A percentile compares a stretch with the other conserved stretches of the same genome.
These are phyloP conservation scores for Hyles lineata DNA, from an alignment of 2,888 invertebrate species.

Conservation along the genomic window DNA sequence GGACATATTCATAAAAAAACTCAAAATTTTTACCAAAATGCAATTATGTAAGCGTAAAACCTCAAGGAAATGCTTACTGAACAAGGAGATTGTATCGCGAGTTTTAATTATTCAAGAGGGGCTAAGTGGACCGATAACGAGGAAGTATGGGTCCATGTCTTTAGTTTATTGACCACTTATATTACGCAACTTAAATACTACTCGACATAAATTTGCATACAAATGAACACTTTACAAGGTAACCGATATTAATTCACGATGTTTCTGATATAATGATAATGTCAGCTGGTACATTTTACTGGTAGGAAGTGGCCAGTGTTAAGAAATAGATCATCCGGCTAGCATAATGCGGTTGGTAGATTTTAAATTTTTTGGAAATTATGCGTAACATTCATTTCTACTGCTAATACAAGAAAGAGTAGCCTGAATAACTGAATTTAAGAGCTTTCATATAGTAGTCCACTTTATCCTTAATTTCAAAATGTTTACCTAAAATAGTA, in stretches of 20 bases:
- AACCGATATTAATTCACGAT: neutral
- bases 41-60: slow-evolving; percentile 8
- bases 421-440: too few species aligned
- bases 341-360: too few species aligned
- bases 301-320: too few species aligned
- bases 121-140: slow-evolving; percentile 2
- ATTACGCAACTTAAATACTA: neutral
- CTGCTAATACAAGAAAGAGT: too few species aligned
- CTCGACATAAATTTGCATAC: neutral
- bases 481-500: too few species aligned
- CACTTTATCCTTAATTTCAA: too few species aligned
- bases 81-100: slow-evolving; percentile 7
- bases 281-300: too few species aligned
- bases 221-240: slow-evolving; percentile 2
- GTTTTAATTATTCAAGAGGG: slow-evolving; percentile 36
- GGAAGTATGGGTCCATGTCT: neutral
- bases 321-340: too few species aligned
- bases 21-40: neutral
- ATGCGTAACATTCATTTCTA: too few species aligned
- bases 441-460: too few species aligned
- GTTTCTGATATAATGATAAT: neutral
- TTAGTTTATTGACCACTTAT: neutral
- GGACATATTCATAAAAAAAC: neutral
- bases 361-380: too few species aligned
- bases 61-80: neutral